Base-by-base conservation (phyloP, 2,113 vertebrate genomes). In the Chaetura pelagica region DNA sequence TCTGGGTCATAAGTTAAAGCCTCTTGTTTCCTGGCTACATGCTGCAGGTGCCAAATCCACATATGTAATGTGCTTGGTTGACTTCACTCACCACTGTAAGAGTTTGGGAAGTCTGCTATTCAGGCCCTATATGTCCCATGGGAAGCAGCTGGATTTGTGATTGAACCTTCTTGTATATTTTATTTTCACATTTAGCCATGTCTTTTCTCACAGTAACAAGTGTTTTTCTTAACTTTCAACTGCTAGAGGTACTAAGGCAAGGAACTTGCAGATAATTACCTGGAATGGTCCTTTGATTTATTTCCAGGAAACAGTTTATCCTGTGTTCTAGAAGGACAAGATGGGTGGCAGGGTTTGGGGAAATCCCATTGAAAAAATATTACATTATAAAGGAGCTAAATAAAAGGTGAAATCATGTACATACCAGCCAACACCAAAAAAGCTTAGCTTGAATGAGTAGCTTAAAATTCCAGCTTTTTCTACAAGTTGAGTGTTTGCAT, bases 41-140 rank as follows among this genome's bases (percentile, higher is more conserved):
- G 63, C 23, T 84, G 29, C 77, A 51, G 30, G 46, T 76, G 66
- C 77, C 66, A 89, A 58, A 58, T 14, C 30, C 12, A 3, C 8
- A 21, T 6, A 34, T 38, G n/a, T 34, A 52, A 71, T 69, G 59
- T 86, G 51, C 34, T 63, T 62, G n/a, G 14, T 34, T 10, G 6
- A 63, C 22, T 24, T 72, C 22, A 73, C 27, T 29, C 58, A 52
- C 34, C 29, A 7, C 52, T 59, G 15, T 26, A 30, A 44, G 74
- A 64, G 44, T 30, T 73, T 12, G 32, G 66, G 29, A 72, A 54
- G 35, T 34, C 54, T 83, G 26, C 9, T 62, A 1, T 30, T 62
- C 81, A 73, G n/a, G 15, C 18, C 55, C 34, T 10, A 2, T 9
- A 7, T 0, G 0, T 12, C 57, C 54, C 58, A 69, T 7, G 17